Conservation (phyloP, 1,140 invertebrate genomes). For the Drosophila pectinifera region DNA sequence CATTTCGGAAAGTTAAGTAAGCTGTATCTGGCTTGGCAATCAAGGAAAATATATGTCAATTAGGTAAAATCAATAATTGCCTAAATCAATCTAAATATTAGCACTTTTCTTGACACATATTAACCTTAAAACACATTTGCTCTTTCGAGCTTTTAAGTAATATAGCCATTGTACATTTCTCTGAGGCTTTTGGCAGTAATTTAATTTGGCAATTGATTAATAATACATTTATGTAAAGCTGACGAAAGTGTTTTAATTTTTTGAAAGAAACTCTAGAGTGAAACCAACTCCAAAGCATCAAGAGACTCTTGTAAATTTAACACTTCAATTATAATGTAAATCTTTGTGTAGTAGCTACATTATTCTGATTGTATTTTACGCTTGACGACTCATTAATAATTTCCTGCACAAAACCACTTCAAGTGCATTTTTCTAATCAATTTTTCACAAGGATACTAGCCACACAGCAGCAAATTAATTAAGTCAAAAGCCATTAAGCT, state of each 20-base stretch:
- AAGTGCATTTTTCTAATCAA: too few species aligned
- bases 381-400: neutral
- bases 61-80: constrained; percentile 9
- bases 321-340: too few species aligned
- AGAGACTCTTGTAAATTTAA: too few species aligned
- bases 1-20: constrained; percentile 24
- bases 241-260: too few species aligned
- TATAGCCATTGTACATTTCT: neutral
- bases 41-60: constrained; percentile 16
- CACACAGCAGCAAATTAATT: constrained; percentile 26
- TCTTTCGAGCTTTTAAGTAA: neutral
- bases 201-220: too few species aligned
- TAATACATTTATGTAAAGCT: too few species aligned
- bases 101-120: neutral
- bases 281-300: too few species aligned
- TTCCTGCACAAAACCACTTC: neutral
- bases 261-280: too few species aligned
- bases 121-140: neutral
- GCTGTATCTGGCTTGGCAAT: neutral
- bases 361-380: neutral
- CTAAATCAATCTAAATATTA: constrained; percentile 10
- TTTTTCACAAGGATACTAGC: too few species aligned
- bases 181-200: too few species aligned
- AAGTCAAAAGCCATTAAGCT: constrained; percentile 36
- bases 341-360: too few species aligned